These are phyloP conservation scores for Carassius auratus DNA, from an alignment of 2,113 vertebrate species.

Conservation along the genomic window DNA sequence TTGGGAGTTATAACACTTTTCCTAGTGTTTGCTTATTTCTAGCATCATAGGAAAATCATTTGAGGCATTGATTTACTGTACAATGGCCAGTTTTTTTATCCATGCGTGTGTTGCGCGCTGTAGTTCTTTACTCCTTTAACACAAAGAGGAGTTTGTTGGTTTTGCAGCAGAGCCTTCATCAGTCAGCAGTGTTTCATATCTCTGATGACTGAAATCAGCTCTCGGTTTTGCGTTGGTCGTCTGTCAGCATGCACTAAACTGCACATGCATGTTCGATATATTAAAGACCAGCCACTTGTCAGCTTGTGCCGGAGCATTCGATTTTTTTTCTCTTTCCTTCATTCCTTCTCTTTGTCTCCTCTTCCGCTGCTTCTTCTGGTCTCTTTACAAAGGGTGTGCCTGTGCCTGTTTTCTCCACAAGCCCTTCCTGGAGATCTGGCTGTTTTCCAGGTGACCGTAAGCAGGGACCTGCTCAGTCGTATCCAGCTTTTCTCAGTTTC, in stretches of 20 bases:
- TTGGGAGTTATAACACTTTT: no score
- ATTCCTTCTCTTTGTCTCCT: neutral
- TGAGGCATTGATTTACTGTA: neutral
- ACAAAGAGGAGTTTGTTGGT: slow-evolving; percentile 46
- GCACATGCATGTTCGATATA: neutral
- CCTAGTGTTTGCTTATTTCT: neutral
- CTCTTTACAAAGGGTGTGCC: slow-evolving; percentile 72
- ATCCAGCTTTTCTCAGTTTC: neutral
- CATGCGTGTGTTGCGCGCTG: neutral
- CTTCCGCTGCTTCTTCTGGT: slow-evolving; percentile 10
- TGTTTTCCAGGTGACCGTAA: slow-evolving; percentile 43
- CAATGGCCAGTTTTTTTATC: neutral
- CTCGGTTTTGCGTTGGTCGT: neutral
- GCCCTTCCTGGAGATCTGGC: neutral
- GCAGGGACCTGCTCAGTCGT: slow-evolving; percentile 12
- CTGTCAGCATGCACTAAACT: neutral
- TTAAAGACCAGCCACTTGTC: neutral
- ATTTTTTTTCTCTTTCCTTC: neutral
- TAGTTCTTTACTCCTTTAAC: neutral
- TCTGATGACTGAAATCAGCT: neutral
- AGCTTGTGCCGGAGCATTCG: neutral
- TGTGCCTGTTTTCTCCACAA: slow-evolving; percentile 60
- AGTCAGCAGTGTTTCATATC: slow-evolving; percentile 44
- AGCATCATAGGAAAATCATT: neutral
- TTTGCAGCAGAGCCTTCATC: slow-evolving; percentile 34